Evolutionary conservation across 2,888 invertebrate species (phyloP).

Genomic region (Nezara viridula): DNA sequence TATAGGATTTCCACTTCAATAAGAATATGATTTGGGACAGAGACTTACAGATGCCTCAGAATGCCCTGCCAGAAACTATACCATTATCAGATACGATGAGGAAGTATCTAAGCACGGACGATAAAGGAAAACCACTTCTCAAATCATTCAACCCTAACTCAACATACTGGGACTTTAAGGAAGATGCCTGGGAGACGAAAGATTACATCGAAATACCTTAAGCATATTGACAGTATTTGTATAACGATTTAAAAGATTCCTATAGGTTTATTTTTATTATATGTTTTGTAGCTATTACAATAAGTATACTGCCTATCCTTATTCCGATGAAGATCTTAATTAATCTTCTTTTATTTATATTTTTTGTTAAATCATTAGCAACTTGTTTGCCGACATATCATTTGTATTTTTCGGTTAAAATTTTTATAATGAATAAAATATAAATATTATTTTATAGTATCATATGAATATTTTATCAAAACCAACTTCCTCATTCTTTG

Average conservation of each 20-base stretch:
- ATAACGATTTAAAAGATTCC: neutral
- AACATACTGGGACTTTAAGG: constrained; percentile 71
- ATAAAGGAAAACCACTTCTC: constrained; percentile 75
- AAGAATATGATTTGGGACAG: constrained; percentile 72
- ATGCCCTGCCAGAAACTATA: constrained; percentile 73
- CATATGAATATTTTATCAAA: too few species aligned
- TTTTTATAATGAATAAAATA: neutral
- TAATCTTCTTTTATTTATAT: neutral
- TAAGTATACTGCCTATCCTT: neutral
- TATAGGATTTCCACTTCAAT: constrained; percentile 75
- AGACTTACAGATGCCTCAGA: constrained; percentile 76
- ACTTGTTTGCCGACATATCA: neutral
- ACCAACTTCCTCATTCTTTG: too few species aligned
- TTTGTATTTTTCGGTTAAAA: neutral
- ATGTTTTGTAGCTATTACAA: too few species aligned
- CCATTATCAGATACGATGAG: constrained; percentile 72
- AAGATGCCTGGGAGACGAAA: constrained; percentile 77
- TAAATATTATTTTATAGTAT: too few species aligned
- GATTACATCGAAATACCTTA: constrained; percentile 69
- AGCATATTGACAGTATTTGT: neutral
- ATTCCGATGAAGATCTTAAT: neutral
- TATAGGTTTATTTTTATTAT: neutral
- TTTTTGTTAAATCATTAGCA: neutral
- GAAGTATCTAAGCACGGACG: constrained; percentile 75
- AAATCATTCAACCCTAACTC: constrained; percentile 72